Base-by-base conservation (phyloP, 92 coral and sea anemone species). In the Actinostola sp. region DNA sequence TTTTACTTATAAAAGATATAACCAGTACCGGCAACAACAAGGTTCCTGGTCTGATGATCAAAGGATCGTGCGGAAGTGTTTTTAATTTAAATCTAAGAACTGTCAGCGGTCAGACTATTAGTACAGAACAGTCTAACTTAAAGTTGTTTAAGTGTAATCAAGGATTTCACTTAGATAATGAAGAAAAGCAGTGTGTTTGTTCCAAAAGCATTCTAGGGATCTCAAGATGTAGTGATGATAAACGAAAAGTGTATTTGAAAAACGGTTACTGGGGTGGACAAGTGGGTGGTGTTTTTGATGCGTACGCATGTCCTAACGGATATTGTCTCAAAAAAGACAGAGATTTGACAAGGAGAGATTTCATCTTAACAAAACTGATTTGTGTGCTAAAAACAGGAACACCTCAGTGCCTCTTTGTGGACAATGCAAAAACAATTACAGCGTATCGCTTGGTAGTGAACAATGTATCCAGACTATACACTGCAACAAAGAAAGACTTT, bases 211-310 rank as follows among this genome's bases (percentile, higher is more conserved):
- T 62, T 15, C 33, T 33, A 0, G 94, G 96, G n/a, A 78, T 92
- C 29, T 50, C 73, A 2, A 50, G 77, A 21, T 92, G 97, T 61
- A 49, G 45, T 32, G 62, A 4, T 50, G 89, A 92, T 53, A 64
- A 78, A 17, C 81, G 69, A 46, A 52, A 67, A 49, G 85, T 92
- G 29, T 85, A 72, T 58, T 54, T 92, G 13, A 88, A 76, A 41
- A 73, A 77, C 42, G 97, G 97, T 27, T 85, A 81, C 71, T 92
- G 97, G 97, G 97, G 87, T 3, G 97, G 97, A 28, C 80, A 27
- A 45, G 72, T 61, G 19, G 77, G 29, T 8, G 23, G 38, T 8
- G 19, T 34, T 13, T 89, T 89, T 55, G 68, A 61, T 20, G 67
- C 88, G 0, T 72, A 63, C 31, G 89, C 93, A 25, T 92, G 97